Conservation (phyloP, 2,888 invertebrate species). For the Ophonus ardosiacus region DNA sequence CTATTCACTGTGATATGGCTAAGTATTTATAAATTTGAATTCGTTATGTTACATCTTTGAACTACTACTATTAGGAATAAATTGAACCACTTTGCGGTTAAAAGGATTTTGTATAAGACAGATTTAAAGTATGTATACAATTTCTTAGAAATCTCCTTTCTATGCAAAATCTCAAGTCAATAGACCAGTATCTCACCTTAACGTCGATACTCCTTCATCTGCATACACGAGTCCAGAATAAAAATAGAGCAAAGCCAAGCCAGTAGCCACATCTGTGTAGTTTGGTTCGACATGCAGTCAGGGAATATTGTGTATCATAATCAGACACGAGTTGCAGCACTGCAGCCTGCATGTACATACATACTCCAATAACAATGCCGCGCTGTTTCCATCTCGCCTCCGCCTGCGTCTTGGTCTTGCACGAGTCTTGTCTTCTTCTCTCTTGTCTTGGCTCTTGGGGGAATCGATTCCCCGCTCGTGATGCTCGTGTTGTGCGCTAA, state of each 20-base stretch:
- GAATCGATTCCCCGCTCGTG: constrained; percentile 29
- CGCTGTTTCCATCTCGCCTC: neutral
- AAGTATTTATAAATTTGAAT: too few species aligned
- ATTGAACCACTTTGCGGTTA: too few species aligned
- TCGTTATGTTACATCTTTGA: too few species aligned
- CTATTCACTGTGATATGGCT: too few species aligned
- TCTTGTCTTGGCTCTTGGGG: constrained; percentile 13
- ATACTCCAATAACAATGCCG: constrained; percentile 50
- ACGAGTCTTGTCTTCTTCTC: constrained; percentile 23
- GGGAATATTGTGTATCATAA: constrained; percentile 53
- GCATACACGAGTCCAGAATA: too few species aligned
- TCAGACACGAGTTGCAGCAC: constrained; percentile 36
- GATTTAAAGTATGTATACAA: too few species aligned
- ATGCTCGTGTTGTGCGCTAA: constrained; percentile 30
- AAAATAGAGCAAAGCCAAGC: neutral
- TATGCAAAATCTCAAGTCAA: neutral
- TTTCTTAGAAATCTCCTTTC: too few species aligned
- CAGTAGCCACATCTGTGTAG: constrained; percentile 38
- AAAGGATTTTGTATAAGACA: too few species aligned
- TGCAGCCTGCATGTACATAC: constrained; percentile 27
- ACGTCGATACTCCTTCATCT: neutral
- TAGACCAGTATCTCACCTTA: neutral
- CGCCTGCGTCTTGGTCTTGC: neutral
- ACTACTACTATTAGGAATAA: too few species aligned
- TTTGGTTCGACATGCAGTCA: constrained; percentile 21